Percentiles rank a stretch among this genome's conserved stretches.
phyloP scores from a whole-genome alignment of 2,797 vertebrate species.

The Pelodytes ibericus region DNA sequence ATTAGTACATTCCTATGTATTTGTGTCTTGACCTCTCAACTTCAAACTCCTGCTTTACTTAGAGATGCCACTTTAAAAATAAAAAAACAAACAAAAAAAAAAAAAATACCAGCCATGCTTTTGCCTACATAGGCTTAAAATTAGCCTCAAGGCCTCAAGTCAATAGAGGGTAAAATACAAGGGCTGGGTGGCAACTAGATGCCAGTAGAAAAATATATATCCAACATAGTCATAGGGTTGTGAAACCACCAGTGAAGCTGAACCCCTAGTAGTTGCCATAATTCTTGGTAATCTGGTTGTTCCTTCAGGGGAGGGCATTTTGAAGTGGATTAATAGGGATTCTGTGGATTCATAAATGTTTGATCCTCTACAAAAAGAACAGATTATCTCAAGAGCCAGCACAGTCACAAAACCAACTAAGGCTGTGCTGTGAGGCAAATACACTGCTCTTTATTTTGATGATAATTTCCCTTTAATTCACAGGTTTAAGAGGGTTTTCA shows the following conservation, averaged over 20 bases:
- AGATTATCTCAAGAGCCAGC: slow-evolving; percentile 6
- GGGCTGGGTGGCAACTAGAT: no score
- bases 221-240: no score
- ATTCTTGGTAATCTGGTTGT: not conserved
- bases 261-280: not conserved
- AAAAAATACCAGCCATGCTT: no score
- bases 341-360: not conserved
- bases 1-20: no score
- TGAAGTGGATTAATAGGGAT: not conserved
- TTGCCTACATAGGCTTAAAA: no score
- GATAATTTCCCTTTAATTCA: not conserved
- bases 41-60: no score
- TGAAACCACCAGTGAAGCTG: not conserved
- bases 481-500: not conserved
- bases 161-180: no score
- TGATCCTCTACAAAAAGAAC: slow-evolving; percentile 3
- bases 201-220: no score
- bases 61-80: no score
- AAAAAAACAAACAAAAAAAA: no score
- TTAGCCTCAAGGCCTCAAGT: no score
- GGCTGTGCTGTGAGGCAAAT: not conserved
- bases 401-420: not conserved
- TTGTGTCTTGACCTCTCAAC: no score
- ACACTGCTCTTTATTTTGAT: not conserved
- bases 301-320: not conserved